Evolutionary conservation across 2,113 vertebrate species (phyloP).

Genomic region (Phrynosoma blainvillii): DNA sequence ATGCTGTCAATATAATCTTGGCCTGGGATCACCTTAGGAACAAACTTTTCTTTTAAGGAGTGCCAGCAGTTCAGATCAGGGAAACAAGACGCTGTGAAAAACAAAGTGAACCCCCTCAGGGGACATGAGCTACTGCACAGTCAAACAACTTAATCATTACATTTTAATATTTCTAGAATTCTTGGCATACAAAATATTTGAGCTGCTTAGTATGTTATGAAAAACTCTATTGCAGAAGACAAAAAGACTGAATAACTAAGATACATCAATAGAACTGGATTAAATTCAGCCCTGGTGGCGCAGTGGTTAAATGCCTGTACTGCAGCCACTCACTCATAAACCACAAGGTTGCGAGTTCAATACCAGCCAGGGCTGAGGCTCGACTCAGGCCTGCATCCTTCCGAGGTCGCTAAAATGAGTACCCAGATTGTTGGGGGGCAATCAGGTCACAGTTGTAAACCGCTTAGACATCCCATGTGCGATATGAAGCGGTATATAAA

Average conservation of each 20-base stretch:
- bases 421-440: no score
- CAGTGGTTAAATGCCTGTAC: no score
- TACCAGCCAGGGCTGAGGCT: no score
- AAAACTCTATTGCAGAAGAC: accelerated
- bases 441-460: no score
- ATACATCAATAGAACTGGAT: neutral
- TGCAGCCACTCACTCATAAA: no score
- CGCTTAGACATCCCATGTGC: no score
- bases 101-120: neutral
- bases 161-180: neutral
- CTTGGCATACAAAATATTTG: neutral
- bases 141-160: neutral
- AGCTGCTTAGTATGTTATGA: neutral
- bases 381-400: no score
- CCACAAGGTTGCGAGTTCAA: no score
- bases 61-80: neutral
- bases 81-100: neutral
- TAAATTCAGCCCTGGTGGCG: no score
- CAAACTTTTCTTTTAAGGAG: neutral
- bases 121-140: neutral
- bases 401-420: no score
- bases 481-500: no score
- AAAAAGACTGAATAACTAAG: neutral
- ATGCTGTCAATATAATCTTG: neutral
- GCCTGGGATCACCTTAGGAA: neutral